Conservation (phyloP, 2,797 vertebrate species). For the Pseudochirops corinnae region DNA sequence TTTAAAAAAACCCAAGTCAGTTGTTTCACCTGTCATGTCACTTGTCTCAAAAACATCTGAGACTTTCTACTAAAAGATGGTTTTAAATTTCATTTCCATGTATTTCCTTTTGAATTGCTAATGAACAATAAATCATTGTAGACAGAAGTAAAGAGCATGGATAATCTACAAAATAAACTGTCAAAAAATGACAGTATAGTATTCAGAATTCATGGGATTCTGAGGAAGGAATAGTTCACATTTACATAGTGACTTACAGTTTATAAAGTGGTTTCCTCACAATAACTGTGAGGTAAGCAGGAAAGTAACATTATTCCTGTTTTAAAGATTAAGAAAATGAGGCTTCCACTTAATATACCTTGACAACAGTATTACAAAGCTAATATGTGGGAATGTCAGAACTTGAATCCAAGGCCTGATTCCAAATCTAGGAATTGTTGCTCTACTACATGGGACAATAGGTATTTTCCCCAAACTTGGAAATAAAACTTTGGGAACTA, state of each 20-base stretch:
- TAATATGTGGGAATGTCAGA: not conserved
- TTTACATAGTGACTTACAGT: not conserved
- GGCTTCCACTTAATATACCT: not conserved
- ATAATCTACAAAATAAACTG: constrained; percentile 41
- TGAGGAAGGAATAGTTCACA: constrained; percentile 32
- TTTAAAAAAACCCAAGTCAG: constrained; percentile 11
- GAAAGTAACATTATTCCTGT: not conserved
- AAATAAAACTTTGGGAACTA: constrained; percentile 14
- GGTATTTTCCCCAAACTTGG: constrained; percentile 11
- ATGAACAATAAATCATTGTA: constrained; percentile 28
- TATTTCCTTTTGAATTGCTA: constrained; percentile 14
- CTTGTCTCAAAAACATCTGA: not conserved
- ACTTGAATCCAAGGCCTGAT: not conserved
- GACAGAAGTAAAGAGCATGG: not conserved
- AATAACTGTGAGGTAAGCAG: not conserved
- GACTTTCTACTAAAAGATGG: constrained; percentile 5
- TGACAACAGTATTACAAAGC: not conserved
- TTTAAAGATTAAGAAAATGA: not conserved
- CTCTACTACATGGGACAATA: not conserved
- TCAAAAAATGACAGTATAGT: constrained; percentile 1
- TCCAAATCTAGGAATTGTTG: not conserved
- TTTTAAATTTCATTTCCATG: not conserved
- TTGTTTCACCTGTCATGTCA: constrained; percentile 32
- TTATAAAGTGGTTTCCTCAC: not conserved
- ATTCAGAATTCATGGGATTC: constrained; percentile 31